Percentiles rank a stretch among this genome's conserved stretches.
Conservation (phyloP, 64 coral and sea anemone species). For the Montipora cactus region DNA sequence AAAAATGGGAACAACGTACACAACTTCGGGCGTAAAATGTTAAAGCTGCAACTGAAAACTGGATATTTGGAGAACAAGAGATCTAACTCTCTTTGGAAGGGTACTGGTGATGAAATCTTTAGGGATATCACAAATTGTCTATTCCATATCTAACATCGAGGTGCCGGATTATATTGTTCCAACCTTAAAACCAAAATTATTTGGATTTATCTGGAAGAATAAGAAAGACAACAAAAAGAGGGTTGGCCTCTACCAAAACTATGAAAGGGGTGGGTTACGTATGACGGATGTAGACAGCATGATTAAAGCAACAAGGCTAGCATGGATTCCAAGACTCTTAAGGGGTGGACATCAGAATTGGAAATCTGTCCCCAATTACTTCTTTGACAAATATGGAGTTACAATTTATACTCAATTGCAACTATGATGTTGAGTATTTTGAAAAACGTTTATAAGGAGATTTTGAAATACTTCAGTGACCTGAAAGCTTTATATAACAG, state of each 20-base stretch:
- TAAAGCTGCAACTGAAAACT: slow-evolving; percentile 18
- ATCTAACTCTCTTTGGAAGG: slow-evolving; percentile 10
- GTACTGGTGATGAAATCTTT: slow-evolving; percentile 22
- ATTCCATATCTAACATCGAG: neutral
- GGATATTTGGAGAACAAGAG: slow-evolving; percentile 29
- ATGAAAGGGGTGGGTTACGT: neutral
- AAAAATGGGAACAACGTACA: neutral
- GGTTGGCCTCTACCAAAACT: neutral
- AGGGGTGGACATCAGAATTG: too few species aligned
- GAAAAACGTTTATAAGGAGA: neutral
- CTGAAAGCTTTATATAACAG: too few species aligned
- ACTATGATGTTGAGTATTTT: too few species aligned
- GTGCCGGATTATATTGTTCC: neutral
- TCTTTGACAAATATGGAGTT: too few species aligned
- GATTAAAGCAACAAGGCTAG: neutral
- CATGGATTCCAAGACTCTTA: neutral
- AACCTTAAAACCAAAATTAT: neutral
- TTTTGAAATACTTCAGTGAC: too few species aligned
- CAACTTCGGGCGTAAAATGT: slow-evolving; percentile 32
- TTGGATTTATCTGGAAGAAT: neutral
- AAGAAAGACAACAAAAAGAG: neutral
- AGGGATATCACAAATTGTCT: neutral
- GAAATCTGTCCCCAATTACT: too few species aligned
- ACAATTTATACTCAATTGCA: too few species aligned
- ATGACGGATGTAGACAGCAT: neutral